phyloP scores from a whole-genome alignment of 35 echinoderm and acorn worm species.

The Nesometra sesokonis region DNA sequence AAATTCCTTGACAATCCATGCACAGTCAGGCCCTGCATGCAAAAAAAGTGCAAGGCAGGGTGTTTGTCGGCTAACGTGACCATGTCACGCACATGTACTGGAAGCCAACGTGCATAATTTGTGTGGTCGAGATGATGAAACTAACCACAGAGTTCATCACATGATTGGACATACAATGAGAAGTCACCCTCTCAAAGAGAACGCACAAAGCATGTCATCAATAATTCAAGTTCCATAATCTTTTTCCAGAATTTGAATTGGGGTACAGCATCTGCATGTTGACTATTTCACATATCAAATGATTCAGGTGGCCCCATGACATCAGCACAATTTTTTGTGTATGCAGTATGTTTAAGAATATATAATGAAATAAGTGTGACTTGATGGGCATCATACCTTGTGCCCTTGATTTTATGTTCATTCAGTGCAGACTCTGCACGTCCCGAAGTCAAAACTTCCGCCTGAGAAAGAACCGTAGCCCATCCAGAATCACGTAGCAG shows the following conservation, averaged over 20 bases:
- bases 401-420: constrained; percentile 33
- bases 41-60: too few species aligned
- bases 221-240: constrained; percentile 1
- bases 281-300: constrained; percentile 28
- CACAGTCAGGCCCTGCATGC: too few species aligned
- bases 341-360: constrained; percentile 12
- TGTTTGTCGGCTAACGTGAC: background rate
- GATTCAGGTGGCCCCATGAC: constrained; percentile 23
- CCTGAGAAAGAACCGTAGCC: constrained; percentile 4
- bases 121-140: background rate
- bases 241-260: constrained; percentile 28
- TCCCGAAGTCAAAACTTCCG: constrained; percentile 22
- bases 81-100: constrained; percentile 48
- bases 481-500: constrained; percentile 18
- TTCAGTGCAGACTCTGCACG: constrained; percentile 17
- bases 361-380: constrained; percentile 17
- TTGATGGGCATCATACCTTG: constrained; percentile 8
- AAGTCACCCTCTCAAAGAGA: background rate
- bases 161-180: background rate
- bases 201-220: background rate
- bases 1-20: constrained; percentile 29
- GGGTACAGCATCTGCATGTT: constrained; percentile 1
- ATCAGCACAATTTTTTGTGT: constrained; percentile 20
- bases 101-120: constrained; percentile 9
- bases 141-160: background rate